A percentile compares a stretch with the other conserved stretches of the same genome.
Evolutionary conservation across 2,888 invertebrate species (phyloP).

Genomic region (Anarsia innoxiella): DNA sequence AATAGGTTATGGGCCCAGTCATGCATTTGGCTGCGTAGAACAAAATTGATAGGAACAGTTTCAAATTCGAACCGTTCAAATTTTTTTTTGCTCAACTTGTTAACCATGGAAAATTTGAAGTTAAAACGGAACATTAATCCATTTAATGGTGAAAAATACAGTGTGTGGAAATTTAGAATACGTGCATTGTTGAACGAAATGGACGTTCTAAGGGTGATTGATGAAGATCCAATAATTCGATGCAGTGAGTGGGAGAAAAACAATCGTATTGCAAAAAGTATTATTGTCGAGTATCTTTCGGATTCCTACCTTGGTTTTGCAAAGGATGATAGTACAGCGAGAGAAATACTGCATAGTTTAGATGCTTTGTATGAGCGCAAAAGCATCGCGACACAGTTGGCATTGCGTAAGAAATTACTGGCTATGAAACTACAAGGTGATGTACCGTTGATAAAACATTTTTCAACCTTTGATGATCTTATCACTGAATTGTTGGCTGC

Average conservation of each 20-base stretch:
- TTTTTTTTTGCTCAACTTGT: no score
- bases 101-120: not conserved
- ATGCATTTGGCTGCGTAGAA: no score
- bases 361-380: conserved; percentile 8
- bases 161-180: conserved; percentile 23
- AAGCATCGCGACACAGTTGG: not conserved
- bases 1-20: no score
- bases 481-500: conserved; percentile 31
- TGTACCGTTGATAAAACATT: conserved; percentile 20
- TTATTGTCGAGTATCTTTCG: conserved; percentile 19
- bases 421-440: conserved; percentile 20
- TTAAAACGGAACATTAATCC: conserved; percentile 19
- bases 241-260: conserved; percentile 12
- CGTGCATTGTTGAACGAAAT: conserved; percentile 23
- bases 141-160: conserved; percentile 21
- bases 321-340: conserved; percentile 6
- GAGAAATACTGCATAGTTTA: conserved; percentile 15
- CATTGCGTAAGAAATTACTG: conserved; percentile 4
- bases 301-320: conserved; percentile 16
- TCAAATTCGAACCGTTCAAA: no score
- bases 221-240: conserved; percentile 13
- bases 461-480: conserved; percentile 32
- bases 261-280: conserved; percentile 19
- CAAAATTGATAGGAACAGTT: no score
- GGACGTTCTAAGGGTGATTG: conserved; percentile 21